Conservation (phyloP, 2,113 vertebrate species). For the human region DNA sequence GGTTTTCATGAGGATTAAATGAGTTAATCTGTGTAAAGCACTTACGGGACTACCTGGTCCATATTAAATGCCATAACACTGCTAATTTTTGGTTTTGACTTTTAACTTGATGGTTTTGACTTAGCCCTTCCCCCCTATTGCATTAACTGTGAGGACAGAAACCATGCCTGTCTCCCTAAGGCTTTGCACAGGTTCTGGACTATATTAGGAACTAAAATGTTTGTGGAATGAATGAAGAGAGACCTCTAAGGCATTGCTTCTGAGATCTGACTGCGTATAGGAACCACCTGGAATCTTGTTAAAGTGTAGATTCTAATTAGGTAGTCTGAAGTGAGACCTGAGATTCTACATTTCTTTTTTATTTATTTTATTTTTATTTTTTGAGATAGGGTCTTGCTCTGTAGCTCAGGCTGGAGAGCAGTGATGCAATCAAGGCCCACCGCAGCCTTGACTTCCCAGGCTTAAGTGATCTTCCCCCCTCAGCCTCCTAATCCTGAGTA, state of each 20-base stretch:
- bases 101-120: background rate
- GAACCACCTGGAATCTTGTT: background rate
- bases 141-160: background rate
- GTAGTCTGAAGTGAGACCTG: background rate
- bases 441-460: too few relatives aligned
- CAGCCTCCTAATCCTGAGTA: too few relatives aligned
- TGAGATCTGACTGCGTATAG: background rate
- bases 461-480: too few relatives aligned
- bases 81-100: background rate
- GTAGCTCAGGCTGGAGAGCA: too few relatives aligned
- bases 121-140: background rate
- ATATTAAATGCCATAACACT: too few relatives aligned
- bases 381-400: too few relatives aligned
- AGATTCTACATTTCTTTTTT: background rate
- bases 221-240: background rate
- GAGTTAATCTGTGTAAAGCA: fast-evolving
- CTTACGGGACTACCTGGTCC: background rate
- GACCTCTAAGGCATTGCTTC: background rate
- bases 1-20: background rate
- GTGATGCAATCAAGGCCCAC: too few relatives aligned
- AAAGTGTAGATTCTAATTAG: background rate
- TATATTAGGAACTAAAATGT: background rate
- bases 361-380: too few relatives aligned
- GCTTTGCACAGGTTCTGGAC: background rate
- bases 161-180: background rate